A percentile compares a stretch with the other conserved stretches of the same genome.
These are phyloP conservation scores for Crotalus viridis DNA, from an alignment of 2,113 vertebrate genomes.

Conservation along the genomic window DNA sequence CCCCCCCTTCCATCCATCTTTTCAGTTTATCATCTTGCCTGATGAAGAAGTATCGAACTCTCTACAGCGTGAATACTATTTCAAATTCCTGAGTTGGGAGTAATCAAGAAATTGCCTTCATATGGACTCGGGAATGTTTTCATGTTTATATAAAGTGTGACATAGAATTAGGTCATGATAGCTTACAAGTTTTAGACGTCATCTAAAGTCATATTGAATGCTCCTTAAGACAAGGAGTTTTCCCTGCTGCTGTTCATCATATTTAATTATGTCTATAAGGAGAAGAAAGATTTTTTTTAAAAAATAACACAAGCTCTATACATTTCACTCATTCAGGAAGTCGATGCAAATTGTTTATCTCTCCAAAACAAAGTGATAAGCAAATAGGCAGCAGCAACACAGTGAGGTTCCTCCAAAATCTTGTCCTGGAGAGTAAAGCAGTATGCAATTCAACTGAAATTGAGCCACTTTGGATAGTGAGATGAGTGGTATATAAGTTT, in stretches of 20 bases:
- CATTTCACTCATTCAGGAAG: background rate
- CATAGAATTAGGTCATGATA: background rate
- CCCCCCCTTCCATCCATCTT: background rate
- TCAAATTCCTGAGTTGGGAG: background rate
- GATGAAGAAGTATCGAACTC: background rate
- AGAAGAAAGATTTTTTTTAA: background rate
- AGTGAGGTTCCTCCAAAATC: background rate
- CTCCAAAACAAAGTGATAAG: background rate
- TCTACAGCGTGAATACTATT: background rate
- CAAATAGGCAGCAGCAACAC: background rate
- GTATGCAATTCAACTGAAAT: background rate
- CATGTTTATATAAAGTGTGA: background rate
- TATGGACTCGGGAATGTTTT: background rate
- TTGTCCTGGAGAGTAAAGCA: background rate
- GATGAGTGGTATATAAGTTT: background rate
- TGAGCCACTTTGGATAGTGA: background rate
- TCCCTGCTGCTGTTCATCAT: background rate
- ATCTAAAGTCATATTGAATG: background rate
- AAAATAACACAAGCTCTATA: background rate
- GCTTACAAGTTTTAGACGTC: background rate
- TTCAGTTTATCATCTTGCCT: background rate
- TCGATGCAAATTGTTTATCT: background rate
- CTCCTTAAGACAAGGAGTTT: background rate
- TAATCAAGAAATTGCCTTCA: background rate
- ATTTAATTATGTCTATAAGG: background rate